These are phyloP conservation scores for Eudasyphora cyanicolor DNA, from an alignment of 2,888 invertebrate genomes.

Conservation along the genomic window DNA sequence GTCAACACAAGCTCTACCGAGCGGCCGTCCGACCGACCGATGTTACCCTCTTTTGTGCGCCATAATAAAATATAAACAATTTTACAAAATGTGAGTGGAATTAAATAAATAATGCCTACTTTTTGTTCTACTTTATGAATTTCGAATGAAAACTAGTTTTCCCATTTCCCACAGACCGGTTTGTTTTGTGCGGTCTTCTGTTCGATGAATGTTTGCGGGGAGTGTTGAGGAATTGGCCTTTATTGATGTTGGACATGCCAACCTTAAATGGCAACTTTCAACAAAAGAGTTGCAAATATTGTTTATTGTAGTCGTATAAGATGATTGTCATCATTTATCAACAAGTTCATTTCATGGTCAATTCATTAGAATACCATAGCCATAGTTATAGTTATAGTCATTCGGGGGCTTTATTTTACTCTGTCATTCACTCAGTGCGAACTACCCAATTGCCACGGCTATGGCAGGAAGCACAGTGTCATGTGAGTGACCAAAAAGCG, in stretches of 20 bases:
- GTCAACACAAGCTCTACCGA: too few species aligned
- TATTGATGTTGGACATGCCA: slow-evolving; percentile 63
- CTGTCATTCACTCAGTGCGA: too few species aligned
- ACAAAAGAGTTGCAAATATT: slow-evolving; percentile 34
- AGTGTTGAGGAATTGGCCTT: slow-evolving; percentile 63
- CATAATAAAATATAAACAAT: slow-evolving; percentile 17
- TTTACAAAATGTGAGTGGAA: slow-evolving; percentile 23
- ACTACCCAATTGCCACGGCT: not conserved
- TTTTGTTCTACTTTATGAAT: slow-evolving; percentile 16
- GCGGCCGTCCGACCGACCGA: too few species aligned
- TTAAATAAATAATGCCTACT: slow-evolving; percentile 9
- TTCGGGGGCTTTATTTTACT: not conserved
- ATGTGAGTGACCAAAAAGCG: too few species aligned
- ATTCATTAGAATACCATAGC: slow-evolving; percentile 64
- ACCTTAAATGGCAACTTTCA: slow-evolving; percentile 36
- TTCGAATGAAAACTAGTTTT: slow-evolving; percentile 36
- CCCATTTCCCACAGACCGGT: slow-evolving; percentile 44
- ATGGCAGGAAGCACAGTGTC: not conserved
- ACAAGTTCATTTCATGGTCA: slow-evolving; percentile 68
- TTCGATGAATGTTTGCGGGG: slow-evolving; percentile 34
- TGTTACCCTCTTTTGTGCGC: not conserved
- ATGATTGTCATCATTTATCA: slow-evolving; percentile 63
- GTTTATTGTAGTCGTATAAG: slow-evolving; percentile 2
- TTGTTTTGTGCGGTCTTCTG: not conserved
- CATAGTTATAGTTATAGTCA: slow-evolving; percentile 10